Evolutionary conservation across 1,140 invertebrate genomes (phyloP).

Genomic region (Sipha flava): DNA sequence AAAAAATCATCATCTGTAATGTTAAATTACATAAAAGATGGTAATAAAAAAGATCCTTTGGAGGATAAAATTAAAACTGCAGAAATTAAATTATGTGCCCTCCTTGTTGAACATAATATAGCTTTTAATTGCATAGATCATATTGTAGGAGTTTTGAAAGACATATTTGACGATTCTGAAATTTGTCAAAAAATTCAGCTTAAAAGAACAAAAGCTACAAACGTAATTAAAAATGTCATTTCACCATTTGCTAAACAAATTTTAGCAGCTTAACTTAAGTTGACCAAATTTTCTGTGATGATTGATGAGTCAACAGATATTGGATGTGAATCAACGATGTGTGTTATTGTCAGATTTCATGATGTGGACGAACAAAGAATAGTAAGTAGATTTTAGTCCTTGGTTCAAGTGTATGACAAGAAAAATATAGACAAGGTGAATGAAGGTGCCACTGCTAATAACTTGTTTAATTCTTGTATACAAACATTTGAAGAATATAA

Average conservation of each 20-base stretch:
- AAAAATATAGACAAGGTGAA: too few relatives aligned
- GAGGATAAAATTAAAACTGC: not conserved
- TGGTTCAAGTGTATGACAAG: too few relatives aligned
- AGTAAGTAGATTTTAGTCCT: conserved; percentile 39
- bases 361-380: conserved; percentile 37
- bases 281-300: conserved; percentile 37
- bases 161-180: not conserved
- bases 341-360: conserved; percentile 37
- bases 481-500: conserved; percentile 38
- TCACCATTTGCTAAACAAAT: not conserved
- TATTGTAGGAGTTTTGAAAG: not conserved
- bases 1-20: too few relatives aligned
- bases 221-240: not conserved
- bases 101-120: not conserved
- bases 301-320: conserved; percentile 40
- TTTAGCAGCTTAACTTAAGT: conserved; percentile 34
- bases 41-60: too few relatives aligned
- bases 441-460: conserved; percentile 38
- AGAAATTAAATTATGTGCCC: not conserved
- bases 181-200: not conserved
- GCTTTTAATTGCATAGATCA: not conserved
- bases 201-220: not conserved
- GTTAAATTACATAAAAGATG: too few relatives aligned
- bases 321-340: conserved; percentile 32
- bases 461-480: not conserved